Base-by-base conservation (phyloP, 2,797 vertebrate species). In the Sus cebifrons region DNA sequence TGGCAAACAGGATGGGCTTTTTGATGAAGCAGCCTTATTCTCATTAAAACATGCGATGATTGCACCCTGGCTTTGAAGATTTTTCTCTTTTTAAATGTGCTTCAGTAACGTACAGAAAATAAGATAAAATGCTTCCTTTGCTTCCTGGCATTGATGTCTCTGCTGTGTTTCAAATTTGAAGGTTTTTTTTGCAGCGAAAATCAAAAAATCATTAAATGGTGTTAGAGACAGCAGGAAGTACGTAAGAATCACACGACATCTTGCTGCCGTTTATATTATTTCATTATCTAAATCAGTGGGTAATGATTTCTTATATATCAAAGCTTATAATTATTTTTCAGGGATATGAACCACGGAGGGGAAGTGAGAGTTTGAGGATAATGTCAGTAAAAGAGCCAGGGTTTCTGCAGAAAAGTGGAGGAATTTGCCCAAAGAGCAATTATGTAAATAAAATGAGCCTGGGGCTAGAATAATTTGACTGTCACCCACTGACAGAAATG, bases 281-380 rank as follows among this genome's bases (percentile, higher is more conserved):
- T 95, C 95, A 97, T 98, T 96, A 97, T 97, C 95, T 96, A 92
- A 97, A 96, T 92, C 97, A 97, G 96, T 96, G 91, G 79, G 94
- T 91, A 97, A 96, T 70, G 95, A 95, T 97, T 97, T 94, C 95
- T 93, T 96, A 84, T 81, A 77, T 95, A 97, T 97, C 97, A 98
- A 98, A 98, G 96, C 97, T 91, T 27, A 77, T 96, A 96, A 98
- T 97, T 96, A 97, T 96, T 98, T 97, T 97, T 97, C 96, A 96
- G 93, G 96, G 94, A 94, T 81, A 32, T 29, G 77, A 96, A 60
- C 93, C 75, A n/a, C 20, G 71, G 86, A 96, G 62, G 40, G 21
- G 52, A 93, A 64, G 67, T 60, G 62, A 64, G 95, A 70, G 79
- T 84, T 67, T 52, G 86, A 84, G 94, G 90, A 70, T 29, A 79